Base-by-base conservation (phyloP, 2,113 vertebrate genomes). In the Dicerorhinus sumatrensis region DNA sequence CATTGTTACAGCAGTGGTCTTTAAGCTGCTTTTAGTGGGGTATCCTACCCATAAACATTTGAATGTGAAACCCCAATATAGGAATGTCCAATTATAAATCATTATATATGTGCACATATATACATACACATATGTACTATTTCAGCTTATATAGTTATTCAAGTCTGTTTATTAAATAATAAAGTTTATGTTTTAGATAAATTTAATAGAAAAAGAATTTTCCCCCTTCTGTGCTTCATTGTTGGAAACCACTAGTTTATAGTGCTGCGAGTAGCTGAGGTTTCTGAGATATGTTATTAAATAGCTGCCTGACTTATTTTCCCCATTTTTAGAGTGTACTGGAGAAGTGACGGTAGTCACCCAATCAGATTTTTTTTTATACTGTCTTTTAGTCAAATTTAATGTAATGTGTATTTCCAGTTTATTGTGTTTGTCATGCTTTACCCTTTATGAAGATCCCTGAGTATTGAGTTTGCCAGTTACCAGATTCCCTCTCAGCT, bases 201-300 rank as follows among this genome's bases (percentile, higher is more conserved):
- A 80, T 67, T 90, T 72, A 51, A 36, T 96, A 62, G 5, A 81
- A 83, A 39, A 69, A 80, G 23, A 51, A 62, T 31, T 23, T 31
- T 42, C 11, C 4, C 23, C 2, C 21, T n/a, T 46, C 62, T 51
- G 9, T 73, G 6, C 16, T 84, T 39, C 14, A 75, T 77, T 46
- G 16, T 92, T 91, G 58, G 58, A 96, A 94, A 81, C n/a, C 39
- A 5, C 6, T 81, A 6, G 70, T 76, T 93, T 87, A 72, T 81
- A 82, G 62, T 93, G 51, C 67, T 76, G 0, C 42, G 31, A 62
- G 1, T 62, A 92, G 51, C 39, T 67, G 17, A 94, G 13, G 21
- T 94, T 95, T 69, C 70, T 85, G 82, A 84, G 20, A 39, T 79
- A 20, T 1, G 3, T 83, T 39, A 39, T 86, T 84, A 86, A 80